phyloP scores from a whole-genome alignment of 2,888 invertebrate species.

The Perizoma affinitatum region DNA sequence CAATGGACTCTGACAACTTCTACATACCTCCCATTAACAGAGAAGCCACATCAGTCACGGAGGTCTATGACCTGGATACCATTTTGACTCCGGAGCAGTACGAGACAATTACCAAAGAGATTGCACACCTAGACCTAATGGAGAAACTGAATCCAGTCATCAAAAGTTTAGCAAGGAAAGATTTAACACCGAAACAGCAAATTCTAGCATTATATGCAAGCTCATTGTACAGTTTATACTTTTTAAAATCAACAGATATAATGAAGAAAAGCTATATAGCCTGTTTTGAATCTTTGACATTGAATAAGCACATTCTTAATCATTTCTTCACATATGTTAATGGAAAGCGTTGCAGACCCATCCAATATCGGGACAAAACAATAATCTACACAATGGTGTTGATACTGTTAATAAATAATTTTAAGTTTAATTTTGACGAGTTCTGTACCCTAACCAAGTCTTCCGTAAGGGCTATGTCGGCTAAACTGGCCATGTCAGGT shows the following conservation, averaged over 20 bases:
- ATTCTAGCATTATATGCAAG: conserved; percentile 65
- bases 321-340: conserved; percentile 55
- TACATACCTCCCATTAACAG: conserved; percentile 81
- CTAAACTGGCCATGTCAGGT: conserved; percentile 62
- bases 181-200: conserved; percentile 45
- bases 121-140: conserved; percentile 53
- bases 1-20: conserved; percentile 63
- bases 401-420: conserved; percentile 64
- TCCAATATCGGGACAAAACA: conserved; percentile 65
- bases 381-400: conserved; percentile 69
- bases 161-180: conserved; percentile 45
- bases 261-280: conserved; percentile 51
- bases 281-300: conserved; percentile 56
- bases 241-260: conserved; percentile 3
- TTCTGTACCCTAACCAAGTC: conserved; percentile 59
- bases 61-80: conserved; percentile 74
- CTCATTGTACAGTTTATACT: conserved; percentile 29
- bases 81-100: conserved; percentile 70
- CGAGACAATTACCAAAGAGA: conserved; percentile 60
- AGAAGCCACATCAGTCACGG: conserved; percentile 66
- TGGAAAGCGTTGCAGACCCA: conserved; percentile 54
- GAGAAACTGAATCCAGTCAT: conserved; percentile 32
- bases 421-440: conserved; percentile 60
- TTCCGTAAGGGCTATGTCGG: conserved; percentile 49
- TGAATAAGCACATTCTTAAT: conserved; percentile 60